Evolutionary conservation across 1,140 invertebrate genomes (phyloP).

Genomic region (Drosophila sp.): DNA sequence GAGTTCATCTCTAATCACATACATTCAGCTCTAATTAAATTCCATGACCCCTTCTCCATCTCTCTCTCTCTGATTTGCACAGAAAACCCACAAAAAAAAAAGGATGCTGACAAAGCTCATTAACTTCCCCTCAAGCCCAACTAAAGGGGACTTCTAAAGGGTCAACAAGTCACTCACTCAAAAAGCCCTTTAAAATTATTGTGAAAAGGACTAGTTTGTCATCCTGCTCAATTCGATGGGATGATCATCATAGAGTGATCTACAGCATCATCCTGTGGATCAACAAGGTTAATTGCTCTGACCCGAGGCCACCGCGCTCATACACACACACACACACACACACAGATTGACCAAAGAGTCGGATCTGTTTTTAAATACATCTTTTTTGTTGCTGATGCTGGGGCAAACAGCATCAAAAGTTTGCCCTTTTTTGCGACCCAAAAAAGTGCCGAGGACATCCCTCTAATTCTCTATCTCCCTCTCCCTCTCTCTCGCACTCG

Average conservation of each 20-base stretch:
- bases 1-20: constrained; percentile 19
- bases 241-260: constrained; percentile 29
- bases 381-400: constrained; percentile 14
- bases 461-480: not conserved
- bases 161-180: not conserved
- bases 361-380: not conserved
- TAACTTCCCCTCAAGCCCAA: not conserved
- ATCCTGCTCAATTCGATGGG: constrained; percentile 8
- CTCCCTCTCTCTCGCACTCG: not conserved
- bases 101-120: constrained; percentile 18
- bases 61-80: not conserved
- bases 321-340: no score
- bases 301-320: constrained; percentile 14
- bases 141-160: not conserved
- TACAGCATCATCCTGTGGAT: constrained; percentile 54
- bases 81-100: constrained; percentile 4
- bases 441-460: constrained; percentile 23
- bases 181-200: constrained; percentile 30
- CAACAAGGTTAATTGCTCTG: constrained; percentile 53
- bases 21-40: constrained; percentile 19
- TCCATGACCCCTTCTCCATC: constrained; percentile 1
- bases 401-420: constrained; percentile 31
- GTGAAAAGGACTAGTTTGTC: constrained; percentile 55
- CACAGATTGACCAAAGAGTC: not conserved
- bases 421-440: constrained; percentile 28